These are phyloP conservation scores for Gadus macrocephalus DNA, from an alignment of 2,113 vertebrate species.

Conservation along the genomic window DNA sequence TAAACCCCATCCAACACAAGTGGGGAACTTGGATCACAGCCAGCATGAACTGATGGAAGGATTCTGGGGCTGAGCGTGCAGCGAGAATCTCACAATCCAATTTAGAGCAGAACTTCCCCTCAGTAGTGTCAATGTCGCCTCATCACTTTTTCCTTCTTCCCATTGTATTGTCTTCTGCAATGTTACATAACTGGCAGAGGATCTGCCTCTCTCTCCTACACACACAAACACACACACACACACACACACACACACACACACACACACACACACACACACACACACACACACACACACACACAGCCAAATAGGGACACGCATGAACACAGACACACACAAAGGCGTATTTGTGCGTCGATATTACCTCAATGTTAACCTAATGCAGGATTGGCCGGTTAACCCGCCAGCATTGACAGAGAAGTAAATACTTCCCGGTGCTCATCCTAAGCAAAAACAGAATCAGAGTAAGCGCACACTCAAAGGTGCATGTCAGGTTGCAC, in stretches of 20 bases:
- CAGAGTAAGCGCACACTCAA: not conserved
- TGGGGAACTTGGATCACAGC: conserved; percentile 24
- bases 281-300: too few species aligned
- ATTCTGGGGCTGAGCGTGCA: conserved; percentile 35
- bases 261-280: not conserved
- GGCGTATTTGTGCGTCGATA: not conserved
- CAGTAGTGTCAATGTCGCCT: conserved; percentile 27
- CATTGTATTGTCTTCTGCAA: conserved; percentile 36
- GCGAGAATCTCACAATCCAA: conserved; percentile 50
- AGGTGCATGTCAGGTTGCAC: conserved; percentile 4
- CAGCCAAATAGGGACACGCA: too few species aligned
- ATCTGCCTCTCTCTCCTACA: not conserved
- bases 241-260: not conserved
- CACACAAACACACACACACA: too few species aligned
- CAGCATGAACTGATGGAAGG: not conserved
- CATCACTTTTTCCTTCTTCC: conserved; percentile 30
- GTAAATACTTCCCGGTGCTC: not conserved
- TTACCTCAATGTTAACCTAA: conserved; percentile 5
- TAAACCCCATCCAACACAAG: conserved; percentile 20
- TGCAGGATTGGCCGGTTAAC: not conserved
- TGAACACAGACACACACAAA: conserved; percentile 6
- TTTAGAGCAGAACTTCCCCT: conserved; percentile 46
- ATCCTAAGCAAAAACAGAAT: conserved; percentile 10
- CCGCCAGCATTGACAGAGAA: not conserved
- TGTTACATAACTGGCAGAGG: conserved; percentile 43